A percentile compares a stretch with the other conserved stretches of the same genome.
phyloP scores from a whole-genome alignment of 2,113 vertebrate species.

The Rhinolophus sinicus region DNA sequence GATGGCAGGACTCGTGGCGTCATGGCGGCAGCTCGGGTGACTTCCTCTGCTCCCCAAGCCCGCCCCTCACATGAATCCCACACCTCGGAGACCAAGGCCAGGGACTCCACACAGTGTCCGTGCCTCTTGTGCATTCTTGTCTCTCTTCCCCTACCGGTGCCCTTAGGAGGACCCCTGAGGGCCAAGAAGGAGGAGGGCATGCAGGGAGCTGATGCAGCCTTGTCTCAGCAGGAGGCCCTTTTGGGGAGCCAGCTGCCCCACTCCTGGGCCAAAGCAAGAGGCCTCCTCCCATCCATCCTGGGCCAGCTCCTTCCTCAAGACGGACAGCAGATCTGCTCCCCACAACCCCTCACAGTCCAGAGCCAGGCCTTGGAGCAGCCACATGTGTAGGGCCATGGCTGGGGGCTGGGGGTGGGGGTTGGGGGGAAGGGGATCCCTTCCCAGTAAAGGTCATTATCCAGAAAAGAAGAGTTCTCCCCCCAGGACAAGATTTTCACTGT shows the following conservation, averaged over 20 bases:
- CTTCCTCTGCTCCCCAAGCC: background rate
- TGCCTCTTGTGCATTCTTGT: no score
- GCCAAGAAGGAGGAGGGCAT: background rate
- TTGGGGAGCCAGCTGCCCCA: background rate
- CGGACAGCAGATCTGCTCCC: background rate
- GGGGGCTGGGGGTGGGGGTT: no score
- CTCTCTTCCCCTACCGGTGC: background rate
- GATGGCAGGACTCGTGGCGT: background rate
- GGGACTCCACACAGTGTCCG: background rate
- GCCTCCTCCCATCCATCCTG: background rate
- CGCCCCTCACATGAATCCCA: background rate
- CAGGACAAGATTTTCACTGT: conserved; percentile 66
- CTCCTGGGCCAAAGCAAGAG: background rate
- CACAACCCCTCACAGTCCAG: conserved; percentile 63
- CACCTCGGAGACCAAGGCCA: background rate
- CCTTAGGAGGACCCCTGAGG: background rate
- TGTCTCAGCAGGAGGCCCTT: background rate
- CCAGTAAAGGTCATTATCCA: conserved; percentile 71
- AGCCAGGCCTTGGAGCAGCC: background rate
- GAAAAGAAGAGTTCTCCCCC: conserved; percentile 74
- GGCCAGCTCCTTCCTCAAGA: background rate
- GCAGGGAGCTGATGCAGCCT: background rate
- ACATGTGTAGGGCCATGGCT: accelerated
- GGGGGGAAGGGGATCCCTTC: background rate
- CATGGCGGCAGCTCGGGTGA: accelerated